Conservation (phyloP, 2,113 vertebrate genomes). For the Dicaeum eximium region DNA sequence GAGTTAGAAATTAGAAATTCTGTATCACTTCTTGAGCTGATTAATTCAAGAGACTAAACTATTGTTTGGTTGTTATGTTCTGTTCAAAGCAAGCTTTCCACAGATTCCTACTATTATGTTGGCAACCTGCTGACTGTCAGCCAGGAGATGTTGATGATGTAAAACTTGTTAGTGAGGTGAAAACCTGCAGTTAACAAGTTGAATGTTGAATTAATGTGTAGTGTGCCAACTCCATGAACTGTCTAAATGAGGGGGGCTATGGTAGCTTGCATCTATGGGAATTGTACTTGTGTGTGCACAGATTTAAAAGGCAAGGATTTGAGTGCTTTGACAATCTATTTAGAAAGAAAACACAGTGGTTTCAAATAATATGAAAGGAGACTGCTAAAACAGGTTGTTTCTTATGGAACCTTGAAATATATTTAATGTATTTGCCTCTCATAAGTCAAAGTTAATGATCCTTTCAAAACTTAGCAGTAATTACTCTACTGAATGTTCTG, state of each 20-base stretch:
- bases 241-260: neutral
- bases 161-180: neutral
- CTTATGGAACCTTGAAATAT: conserved; percentile 35
- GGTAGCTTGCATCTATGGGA: neutral
- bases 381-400: conserved; percentile 40
- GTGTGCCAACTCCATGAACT: neutral
- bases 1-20: neutral
- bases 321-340: conserved; percentile 61
- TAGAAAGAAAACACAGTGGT: neutral
- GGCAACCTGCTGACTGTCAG: neutral
- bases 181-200: neutral
- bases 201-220: neutral
- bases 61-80: neutral
- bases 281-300: neutral
- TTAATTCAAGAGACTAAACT: neutral
- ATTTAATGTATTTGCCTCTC: conserved; percentile 35
- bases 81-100: neutral
- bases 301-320: conserved; percentile 22
- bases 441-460: conserved; percentile 60
- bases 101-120: neutral
- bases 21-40: neutral
- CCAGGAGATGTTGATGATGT: neutral
- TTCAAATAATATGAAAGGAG: neutral
- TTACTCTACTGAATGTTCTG: conserved; percentile 51
- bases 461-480: conserved; percentile 42